A percentile compares a stretch with the other conserved stretches of the same genome.
These are phyloP conservation scores for Eriocheir sinensis DNA, from an alignment of 1,140 invertebrate genomes.

Conservation along the genomic window DNA sequence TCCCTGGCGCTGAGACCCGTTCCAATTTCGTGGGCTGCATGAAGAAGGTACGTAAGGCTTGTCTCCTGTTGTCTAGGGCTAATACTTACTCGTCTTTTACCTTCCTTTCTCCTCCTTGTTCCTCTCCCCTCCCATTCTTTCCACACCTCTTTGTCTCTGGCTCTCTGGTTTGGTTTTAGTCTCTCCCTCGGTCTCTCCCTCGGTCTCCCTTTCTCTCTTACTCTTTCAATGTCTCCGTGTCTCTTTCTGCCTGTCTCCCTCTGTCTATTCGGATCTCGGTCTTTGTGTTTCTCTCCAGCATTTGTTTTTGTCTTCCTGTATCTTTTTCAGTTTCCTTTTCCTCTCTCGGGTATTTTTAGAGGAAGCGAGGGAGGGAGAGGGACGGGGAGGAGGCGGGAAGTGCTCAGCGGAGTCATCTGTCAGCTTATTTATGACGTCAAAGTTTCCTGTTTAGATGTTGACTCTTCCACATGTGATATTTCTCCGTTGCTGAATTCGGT, in stretches of 20 bases:
- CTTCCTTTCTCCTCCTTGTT: neutral
- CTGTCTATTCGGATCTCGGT: neutral
- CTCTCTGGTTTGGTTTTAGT: neutral
- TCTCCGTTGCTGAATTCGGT: neutral
- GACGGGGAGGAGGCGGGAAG: neutral
- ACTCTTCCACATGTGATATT: neutral
- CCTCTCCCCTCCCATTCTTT: neutral
- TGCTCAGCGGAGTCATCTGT: neutral
- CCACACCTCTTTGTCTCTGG: neutral
- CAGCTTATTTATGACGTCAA: neutral
- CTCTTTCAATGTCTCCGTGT: neutral
- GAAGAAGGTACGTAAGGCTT: conserved; percentile 88
- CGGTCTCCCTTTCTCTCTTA: conserved; percentile 43
- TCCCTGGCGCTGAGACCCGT: conserved; percentile 92
- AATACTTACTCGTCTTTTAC: neutral
- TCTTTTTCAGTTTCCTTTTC: neutral
- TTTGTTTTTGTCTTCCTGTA: neutral
- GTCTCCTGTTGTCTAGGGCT: neutral
- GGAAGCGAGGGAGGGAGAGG: neutral
- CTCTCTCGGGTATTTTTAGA: neutral
- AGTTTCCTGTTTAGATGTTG: neutral
- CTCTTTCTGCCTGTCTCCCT: conserved; percentile 35
- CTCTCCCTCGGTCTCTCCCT: conserved; percentile 25
- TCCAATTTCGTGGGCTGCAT: conserved; percentile 97
- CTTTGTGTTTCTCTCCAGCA: neutral